Conservation (phyloP, 2,888 invertebrate species). For the Koerneria pararmatus region DNA sequence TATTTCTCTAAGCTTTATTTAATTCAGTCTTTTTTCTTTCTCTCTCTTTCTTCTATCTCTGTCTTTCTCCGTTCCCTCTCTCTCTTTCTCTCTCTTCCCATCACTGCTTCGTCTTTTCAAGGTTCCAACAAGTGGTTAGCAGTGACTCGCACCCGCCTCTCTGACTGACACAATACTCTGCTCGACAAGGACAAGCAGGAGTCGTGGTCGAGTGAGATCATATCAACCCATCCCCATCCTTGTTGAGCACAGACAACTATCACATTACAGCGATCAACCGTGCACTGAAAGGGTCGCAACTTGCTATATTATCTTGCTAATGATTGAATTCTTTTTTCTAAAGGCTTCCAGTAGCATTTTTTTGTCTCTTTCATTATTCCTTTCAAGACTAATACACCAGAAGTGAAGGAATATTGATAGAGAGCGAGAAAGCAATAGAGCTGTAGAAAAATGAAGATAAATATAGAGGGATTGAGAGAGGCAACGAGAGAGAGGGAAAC, state of each 20-base stretch:
- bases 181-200: not conserved
- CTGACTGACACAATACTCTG: not conserved
- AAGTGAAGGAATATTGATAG: not conserved
- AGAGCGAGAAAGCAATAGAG: not conserved
- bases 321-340: too few relatives aligned
- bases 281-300: too few relatives aligned
- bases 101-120: too few relatives aligned
- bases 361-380: not conserved
- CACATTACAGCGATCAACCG: not conserved
- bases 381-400: not conserved
- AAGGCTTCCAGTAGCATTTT: not conserved
- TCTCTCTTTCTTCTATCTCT: conserved; percentile 3
- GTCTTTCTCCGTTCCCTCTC: not conserved
- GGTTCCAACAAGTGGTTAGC: not conserved
- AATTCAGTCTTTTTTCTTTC: too few relatives aligned
- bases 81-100: not conserved
- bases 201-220: not conserved
- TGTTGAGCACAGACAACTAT: not conserved
- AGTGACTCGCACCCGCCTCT: not conserved
- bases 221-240: conserved; percentile 2
- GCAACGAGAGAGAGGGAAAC: not conserved
- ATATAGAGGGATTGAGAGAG: conserved; percentile 5
- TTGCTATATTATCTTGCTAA: too few relatives aligned
- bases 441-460: not conserved
- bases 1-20: too few relatives aligned